Percentiles rank a stretch among this genome's conserved stretches.
phyloP scores from a whole-genome alignment of 2,797 vertebrate species.

The Serranus cabrilla region DNA sequence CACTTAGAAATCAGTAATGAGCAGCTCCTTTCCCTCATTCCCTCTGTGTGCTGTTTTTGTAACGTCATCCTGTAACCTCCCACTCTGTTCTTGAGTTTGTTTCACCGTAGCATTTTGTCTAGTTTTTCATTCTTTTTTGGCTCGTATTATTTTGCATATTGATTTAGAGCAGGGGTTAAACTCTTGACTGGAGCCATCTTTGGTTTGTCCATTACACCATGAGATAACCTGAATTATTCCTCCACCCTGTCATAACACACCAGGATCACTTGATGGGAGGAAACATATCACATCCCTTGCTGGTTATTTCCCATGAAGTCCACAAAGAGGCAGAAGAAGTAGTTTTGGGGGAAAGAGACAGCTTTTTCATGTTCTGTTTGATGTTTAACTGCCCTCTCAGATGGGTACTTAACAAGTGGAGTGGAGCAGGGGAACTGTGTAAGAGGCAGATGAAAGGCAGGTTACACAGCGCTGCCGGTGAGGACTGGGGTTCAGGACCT shows the following conservation, averaged over 20 bases:
- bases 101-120: neutral
- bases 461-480: neutral
- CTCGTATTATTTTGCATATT: neutral
- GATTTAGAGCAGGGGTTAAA: neutral
- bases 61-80: neutral
- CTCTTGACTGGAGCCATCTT: neutral
- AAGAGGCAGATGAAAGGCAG: slow-evolving; percentile 64
- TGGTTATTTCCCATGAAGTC: slow-evolving; percentile 15
- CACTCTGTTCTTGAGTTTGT: neutral
- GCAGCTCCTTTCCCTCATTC: neutral
- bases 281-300: neutral
- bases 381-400: slow-evolving; percentile 50
- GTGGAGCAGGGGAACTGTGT: slow-evolving; percentile 44
- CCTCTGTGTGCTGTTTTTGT: neutral
- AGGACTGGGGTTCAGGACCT: slow-evolving; percentile 2
- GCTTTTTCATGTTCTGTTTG: slow-evolving; percentile 60
- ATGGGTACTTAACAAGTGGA: slow-evolving; percentile 49
- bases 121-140: neutral
- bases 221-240: neutral
- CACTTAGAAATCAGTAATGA: slow-evolving; percentile 4
- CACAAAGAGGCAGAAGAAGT: slow-evolving; percentile 17
- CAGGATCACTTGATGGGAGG: slow-evolving; percentile 21
- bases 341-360: neutral
- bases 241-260: slow-evolving; percentile 4
- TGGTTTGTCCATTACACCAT: neutral